Evolutionary conservation across 2,797 vertebrate genomes (phyloP).

Genomic region (Channallabes apus): DNA sequence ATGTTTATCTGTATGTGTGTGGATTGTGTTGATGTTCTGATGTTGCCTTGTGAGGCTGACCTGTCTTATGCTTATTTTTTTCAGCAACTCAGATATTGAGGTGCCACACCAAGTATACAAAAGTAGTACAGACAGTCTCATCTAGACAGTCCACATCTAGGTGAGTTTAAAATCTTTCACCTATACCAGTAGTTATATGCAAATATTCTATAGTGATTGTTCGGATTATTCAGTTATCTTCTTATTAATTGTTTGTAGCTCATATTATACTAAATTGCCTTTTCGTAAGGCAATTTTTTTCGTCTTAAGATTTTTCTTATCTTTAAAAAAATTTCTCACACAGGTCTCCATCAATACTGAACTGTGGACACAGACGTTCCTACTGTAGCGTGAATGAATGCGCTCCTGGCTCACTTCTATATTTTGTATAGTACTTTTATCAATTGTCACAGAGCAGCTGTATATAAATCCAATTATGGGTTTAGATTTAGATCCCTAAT

Average conservation of each 20-base stretch:
- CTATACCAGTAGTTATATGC: not conserved
- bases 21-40: not conserved
- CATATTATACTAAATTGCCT: not conserved
- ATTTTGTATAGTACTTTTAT: not conserved
- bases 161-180: slow-evolving; percentile 3
- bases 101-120: slow-evolving; percentile 66
- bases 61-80: slow-evolving; percentile 17
- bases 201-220: not conserved
- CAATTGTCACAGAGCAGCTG: too few species aligned
- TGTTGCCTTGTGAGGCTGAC: not conserved
- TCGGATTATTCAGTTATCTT: too few species aligned
- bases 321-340: not conserved
- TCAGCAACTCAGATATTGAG: slow-evolving; percentile 67
- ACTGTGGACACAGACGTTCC: not conserved
- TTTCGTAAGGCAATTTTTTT: too few species aligned
- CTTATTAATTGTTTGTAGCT: not conserved
- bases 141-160: slow-evolving; percentile 69
- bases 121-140: slow-evolving; percentile 70
- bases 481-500: not conserved
- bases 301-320: not conserved
- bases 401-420: not conserved
- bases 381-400: not conserved
- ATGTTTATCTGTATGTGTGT: not conserved
- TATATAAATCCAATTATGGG: not conserved
- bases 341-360: not conserved